Conservation (phyloP, 2,113 vertebrate genomes). For the Coptodon rendalli region DNA sequence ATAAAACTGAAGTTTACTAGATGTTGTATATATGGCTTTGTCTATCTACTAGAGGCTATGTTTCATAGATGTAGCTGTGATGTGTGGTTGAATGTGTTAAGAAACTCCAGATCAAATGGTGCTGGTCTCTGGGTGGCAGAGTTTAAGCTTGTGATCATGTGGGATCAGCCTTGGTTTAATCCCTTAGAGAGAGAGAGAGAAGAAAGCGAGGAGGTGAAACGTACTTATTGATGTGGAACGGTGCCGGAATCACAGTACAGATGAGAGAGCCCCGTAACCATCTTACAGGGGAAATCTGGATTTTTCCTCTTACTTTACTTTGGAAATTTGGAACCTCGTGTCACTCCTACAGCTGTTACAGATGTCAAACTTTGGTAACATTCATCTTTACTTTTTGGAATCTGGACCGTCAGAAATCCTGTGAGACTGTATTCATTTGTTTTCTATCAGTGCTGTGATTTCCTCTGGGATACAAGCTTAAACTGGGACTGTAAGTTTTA, state of each 20-base stretch:
- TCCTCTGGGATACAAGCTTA: not conserved
- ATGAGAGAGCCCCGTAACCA: not conserved
- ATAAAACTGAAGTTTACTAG: not conserved
- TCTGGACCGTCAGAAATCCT: not conserved
- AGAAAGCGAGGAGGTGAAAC: not conserved
- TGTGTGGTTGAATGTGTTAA: not conserved
- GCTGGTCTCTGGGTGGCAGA: conserved; percentile 47
- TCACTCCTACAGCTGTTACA: not conserved
- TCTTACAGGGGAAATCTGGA: not conserved
- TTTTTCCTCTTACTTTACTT: not conserved
- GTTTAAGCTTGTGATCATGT: conserved; percentile 66
- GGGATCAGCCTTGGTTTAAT: conserved; percentile 70
- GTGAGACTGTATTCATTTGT: not conserved
- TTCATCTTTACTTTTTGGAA: not conserved
- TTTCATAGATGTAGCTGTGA: not conserved
- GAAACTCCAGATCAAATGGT: not conserved
- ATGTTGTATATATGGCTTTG: not conserved
- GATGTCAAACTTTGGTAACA: not conserved
- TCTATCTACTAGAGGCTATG: not conserved
- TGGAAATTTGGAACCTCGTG: not conserved
- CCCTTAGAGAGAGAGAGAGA: conserved; percentile 13
- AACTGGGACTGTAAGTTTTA: not conserved
- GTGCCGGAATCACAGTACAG: not conserved
- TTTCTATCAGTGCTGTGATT: not conserved
- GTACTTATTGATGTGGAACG: conserved; percentile 4